Evolutionary conservation across 1,140 invertebrate species (phyloP), one percentile per base, ranked within the genome.

Genomic region (Habropoda laboriosa): DNA sequence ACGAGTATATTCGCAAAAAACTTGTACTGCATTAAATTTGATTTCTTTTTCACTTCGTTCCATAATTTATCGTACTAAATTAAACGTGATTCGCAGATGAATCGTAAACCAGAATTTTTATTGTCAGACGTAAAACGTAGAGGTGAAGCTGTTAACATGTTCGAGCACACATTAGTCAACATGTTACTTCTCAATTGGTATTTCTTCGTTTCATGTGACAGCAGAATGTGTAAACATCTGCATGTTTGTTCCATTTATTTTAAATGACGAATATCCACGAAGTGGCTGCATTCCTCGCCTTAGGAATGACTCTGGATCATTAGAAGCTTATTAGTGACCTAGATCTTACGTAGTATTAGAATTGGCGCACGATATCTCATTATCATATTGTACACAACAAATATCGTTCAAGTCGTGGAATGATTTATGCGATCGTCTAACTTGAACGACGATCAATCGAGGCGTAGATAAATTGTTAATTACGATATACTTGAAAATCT

Each of bases 351-450:
- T 0, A 2, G 4, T 1, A 42, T 4, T 45, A n/a, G 35, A 72
- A 72, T 72, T 71, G 40, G 27, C 61, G 18, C 57, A 51, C n/a
- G 42, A 73, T 74, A 74, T 72, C 53, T 58, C 35, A 42, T 63
- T 63, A 74, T 63, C 45, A 38, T 53, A 72, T n/a, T 57, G 53
- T n/a, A 61, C 51, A 49, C 21, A 47, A 61, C 38, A 57, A 45
- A 40, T 57, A n/a, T 71, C 27, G 12, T 21, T 35, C 64, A 30
- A 13, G 18, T 12, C 5, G 6, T n/a, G 40, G 3, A 47, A 64
- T 24, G 3, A 35, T 63, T 27, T 27, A 6, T n/a, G 12, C 60
- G 38, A 63, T 10, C 13, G n/a, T 12, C 4, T 35, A 18, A 40
- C 27, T 64, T 42, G 13, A 16, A 5, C 10, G n/a, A 24, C 10